Evolutionary conservation across 2,797 vertebrate species (phyloP).

Genomic region (Microctenopoma steveboyesi): DNA sequence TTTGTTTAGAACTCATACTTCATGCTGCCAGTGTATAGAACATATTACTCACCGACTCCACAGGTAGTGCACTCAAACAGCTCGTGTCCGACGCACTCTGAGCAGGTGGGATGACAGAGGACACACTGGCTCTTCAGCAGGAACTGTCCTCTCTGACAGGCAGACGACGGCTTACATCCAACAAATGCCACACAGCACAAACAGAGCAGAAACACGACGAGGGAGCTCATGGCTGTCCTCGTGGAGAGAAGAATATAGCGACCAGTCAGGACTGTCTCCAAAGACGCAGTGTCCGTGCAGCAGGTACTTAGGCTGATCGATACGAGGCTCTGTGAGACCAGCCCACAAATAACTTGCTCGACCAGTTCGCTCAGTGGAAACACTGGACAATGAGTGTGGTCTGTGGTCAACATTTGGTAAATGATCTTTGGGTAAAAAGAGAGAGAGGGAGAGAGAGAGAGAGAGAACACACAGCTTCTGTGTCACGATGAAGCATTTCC

Average conservation of each 20-base stretch:
- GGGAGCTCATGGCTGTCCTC: slow-evolving; percentile 63
- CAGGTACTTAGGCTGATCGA: slow-evolving; percentile 59
- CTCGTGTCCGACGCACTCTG: slow-evolving; percentile 85
- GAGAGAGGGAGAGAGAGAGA: not conserved
- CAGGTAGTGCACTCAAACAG: slow-evolving; percentile 85
- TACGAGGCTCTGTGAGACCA: slow-evolving; percentile 42
- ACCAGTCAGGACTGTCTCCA: slow-evolving; percentile 6
- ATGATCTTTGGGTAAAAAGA: slow-evolving; percentile 8
- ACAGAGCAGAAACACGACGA: slow-evolving; percentile 45
- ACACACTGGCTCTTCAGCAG: slow-evolving; percentile 82
- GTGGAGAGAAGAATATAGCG: slow-evolving; percentile 13
- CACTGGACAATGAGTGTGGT: slow-evolving; percentile 66
- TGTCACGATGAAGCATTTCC: not conserved
- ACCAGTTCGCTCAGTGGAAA: slow-evolving; percentile 67
- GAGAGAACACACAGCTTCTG: slow-evolving; percentile 15
- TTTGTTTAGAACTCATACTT: not conserved
- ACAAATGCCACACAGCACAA: slow-evolving; percentile 52
- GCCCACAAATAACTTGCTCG: slow-evolving; percentile 67
- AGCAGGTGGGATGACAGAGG: slow-evolving; percentile 86
- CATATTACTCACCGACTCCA: slow-evolving; percentile 81
- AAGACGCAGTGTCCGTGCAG: slow-evolving; percentile 60
- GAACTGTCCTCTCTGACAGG: slow-evolving; percentile 84
- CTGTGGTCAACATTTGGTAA: slow-evolving; percentile 40
- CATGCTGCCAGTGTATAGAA: not conserved
- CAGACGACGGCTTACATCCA: slow-evolving; percentile 57